Evolutionary conservation across 2,797 vertebrate genomes (phyloP).

Genomic region (Phrynocephalus vlangalii): DNA sequence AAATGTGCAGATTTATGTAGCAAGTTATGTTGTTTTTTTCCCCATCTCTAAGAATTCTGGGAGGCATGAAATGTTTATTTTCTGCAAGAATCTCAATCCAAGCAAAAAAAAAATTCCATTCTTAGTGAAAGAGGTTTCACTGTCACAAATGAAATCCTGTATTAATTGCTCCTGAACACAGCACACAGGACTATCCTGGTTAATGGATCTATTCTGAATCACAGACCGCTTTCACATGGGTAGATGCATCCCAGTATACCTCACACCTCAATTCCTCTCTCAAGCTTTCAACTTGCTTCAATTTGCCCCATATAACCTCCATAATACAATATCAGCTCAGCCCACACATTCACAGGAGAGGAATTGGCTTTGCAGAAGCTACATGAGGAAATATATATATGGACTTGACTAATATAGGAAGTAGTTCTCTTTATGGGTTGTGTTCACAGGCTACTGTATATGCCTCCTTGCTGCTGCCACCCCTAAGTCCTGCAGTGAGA

Average conservation of each 20-base stretch:
- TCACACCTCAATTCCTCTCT: neutral
- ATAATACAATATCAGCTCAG: neutral
- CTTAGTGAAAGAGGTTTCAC: neutral
- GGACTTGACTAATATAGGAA: neutral
- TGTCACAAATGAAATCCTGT: neutral
- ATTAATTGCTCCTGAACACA: neutral
- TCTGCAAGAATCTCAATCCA: neutral
- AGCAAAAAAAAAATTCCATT: neutral
- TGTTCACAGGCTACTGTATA: neutral
- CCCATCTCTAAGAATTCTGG: neutral
- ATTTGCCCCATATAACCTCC: neutral
- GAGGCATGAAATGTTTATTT: neutral
- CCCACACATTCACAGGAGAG: neutral
- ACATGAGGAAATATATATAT: neutral
- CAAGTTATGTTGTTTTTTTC: neutral
- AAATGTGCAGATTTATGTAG: neutral
- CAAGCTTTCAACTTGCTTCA: neutral
- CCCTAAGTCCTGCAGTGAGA: neutral
- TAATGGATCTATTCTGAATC: neutral
- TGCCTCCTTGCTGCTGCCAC: neutral
- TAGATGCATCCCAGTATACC: neutral
- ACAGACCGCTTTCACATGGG: neutral
- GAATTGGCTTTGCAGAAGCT: neutral
- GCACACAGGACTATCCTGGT: neutral
- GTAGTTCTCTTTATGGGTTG: neutral